phyloP scores from a whole-genome alignment of 2,888 invertebrate species.

The Drosophila rellima region DNA sequence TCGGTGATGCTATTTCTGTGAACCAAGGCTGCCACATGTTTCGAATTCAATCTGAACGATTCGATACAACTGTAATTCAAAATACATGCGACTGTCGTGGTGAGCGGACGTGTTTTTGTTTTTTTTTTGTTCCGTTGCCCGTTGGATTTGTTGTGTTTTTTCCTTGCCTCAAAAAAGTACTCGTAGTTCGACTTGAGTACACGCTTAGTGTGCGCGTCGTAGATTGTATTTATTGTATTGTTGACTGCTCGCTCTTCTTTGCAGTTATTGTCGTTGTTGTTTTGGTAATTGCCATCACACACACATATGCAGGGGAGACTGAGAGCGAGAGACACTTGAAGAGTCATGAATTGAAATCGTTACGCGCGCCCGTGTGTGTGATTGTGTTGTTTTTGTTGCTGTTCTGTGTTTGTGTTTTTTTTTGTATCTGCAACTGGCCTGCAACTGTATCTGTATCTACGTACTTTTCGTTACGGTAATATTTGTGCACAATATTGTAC shows the following conservation, averaged over 20 bases:
- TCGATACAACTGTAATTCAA: slow-evolving; percentile 31
- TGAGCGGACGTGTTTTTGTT: slow-evolving; percentile 65
- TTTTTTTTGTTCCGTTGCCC: slow-evolving; percentile 23
- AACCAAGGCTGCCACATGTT: no score
- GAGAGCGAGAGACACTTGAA: slow-evolving; percentile 11
- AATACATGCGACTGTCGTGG: slow-evolving; percentile 66
- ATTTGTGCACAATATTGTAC: slow-evolving; percentile 41
- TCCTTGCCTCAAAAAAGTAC: slow-evolving; percentile 30
- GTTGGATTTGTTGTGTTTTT: slow-evolving; percentile 45
- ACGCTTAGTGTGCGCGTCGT: slow-evolving; percentile 61
- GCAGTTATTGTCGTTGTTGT: slow-evolving; percentile 51
- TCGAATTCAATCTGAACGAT: no score
- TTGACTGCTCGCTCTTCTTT: slow-evolving; percentile 32
- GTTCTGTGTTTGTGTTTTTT: slow-evolving; percentile 10
- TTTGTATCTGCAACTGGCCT: slow-evolving; percentile 47
- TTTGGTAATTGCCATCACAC: slow-evolving; percentile 64
- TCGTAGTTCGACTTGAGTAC: slow-evolving; percentile 26
- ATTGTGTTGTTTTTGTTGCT: slow-evolving; percentile 24
- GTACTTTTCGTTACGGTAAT: slow-evolving; percentile 51
- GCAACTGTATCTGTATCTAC: slow-evolving; percentile 36
- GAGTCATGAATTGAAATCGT: slow-evolving; percentile 53
- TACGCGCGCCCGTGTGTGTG: slow-evolving; percentile 35
- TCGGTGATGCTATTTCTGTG: no score
- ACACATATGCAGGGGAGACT: slow-evolving; percentile 17
- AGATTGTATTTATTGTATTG: slow-evolving; percentile 54